Base-by-base conservation (phyloP, 2,113 vertebrate species). In the Muntiacus muntjak region DNA sequence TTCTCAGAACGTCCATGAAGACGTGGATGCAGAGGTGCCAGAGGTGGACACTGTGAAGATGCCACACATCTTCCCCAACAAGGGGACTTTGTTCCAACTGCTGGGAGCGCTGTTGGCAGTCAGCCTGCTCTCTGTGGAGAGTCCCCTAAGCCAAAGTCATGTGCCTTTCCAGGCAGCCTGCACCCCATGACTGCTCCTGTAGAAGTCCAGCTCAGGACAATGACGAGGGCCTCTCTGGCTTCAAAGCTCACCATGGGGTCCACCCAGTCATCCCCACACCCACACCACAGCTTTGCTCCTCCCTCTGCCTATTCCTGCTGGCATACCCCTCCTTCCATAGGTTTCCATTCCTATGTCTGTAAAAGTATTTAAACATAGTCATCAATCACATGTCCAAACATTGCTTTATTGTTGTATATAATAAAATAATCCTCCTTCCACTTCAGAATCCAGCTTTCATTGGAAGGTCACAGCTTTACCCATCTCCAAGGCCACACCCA, bases 111-210 rank as follows among this genome's bases (percentile, higher is more conserved):
- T 81, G 79, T 12, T 0, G 1, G 26, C 47, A 13, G 47, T 82
- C 30, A 52, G 30, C 8, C 76, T 50, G 45, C 76, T 50, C 76
- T 3, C 15, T 23, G 17, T 1, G 0, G 17, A 12, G 47, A n/a
- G 21, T 71, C 30, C 30, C n/a, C 28, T 3, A 47, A 10, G 6
- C 54, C 94, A 52, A 85, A 26, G 45, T 10, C 87, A 21, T 52
- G 2, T 33, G 62, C 64, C 54, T 60, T 52, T 62, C 62, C 3
- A 15, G 6, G 64, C 0, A 3, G 10, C 54, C 79, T 11, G 2
- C 11, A 19, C 1, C 21, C 64, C 6, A 1, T 6, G 10, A 25
- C 43, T 14, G 3, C 55, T 47, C 30, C 3, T 9, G 6, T 6
- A 6, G 62, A 7, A 74, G 11, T n/a, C 57, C 14, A 47, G 23